Conservation (phyloP, 1,140 invertebrate species). For the Muscidifurax raptorellus region DNA sequence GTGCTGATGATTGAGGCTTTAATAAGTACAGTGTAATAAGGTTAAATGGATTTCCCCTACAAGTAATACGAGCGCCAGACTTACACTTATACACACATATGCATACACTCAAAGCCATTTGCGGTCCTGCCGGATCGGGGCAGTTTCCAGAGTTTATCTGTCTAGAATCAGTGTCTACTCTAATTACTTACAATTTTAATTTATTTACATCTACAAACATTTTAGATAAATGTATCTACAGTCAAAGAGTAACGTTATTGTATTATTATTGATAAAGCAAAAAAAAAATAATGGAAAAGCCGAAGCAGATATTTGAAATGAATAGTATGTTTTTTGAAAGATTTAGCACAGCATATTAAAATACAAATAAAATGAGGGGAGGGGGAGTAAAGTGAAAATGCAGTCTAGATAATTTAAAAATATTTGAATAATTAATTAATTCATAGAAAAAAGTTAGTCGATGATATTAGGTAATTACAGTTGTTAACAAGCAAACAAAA, state of each 20-base stretch:
- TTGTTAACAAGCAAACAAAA: constrained; percentile 63
- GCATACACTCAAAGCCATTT: constrained; percentile 65
- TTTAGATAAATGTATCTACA: constrained; percentile 73
- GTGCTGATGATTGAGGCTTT: constrained; percentile 79
- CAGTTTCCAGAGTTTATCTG: constrained; percentile 69
- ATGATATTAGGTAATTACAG: constrained; percentile 62
- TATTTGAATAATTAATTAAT: constrained; percentile 55
- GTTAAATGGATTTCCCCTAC: constrained; percentile 72
- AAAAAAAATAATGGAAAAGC: constrained; percentile 36
- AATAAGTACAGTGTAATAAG: constrained; percentile 67
- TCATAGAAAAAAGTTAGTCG: constrained; percentile 64
- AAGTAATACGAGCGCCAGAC: constrained; percentile 64
- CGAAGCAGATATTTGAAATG: constrained; percentile 50
- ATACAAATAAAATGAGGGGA: constrained; percentile 48
- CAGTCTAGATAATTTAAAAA: constrained; percentile 58
- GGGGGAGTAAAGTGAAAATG: constrained; percentile 50
- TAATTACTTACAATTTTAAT: constrained; percentile 69
- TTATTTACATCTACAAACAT: constrained; percentile 72
- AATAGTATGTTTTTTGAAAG: constrained; percentile 54
- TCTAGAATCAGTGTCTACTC: constrained; percentile 73
- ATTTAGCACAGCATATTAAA: constrained; percentile 56
- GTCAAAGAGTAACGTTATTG: constrained; percentile 69
- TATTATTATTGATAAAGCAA: constrained; percentile 59
- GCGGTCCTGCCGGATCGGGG: constrained; percentile 64
- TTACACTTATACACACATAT: constrained; percentile 62